Percentiles rank a stretch among this genome's conserved stretches.
These are phyloP conservation scores for Puffinus mauretanicus DNA, from an alignment of 2,113 vertebrate genomes.

Conservation along the genomic window DNA sequence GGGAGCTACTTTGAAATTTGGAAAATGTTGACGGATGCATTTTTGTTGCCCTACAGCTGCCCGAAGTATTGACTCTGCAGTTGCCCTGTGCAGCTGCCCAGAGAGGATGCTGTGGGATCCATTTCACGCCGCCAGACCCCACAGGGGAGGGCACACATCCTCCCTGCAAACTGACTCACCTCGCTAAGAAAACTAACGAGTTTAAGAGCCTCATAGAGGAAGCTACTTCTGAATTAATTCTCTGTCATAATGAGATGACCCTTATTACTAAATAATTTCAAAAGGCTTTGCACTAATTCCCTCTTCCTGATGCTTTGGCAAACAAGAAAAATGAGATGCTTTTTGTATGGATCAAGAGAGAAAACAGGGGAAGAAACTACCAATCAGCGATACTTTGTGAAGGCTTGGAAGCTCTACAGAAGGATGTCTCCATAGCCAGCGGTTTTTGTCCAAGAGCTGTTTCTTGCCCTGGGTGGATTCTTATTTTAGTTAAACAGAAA, in stretches of 20 bases:
- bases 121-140: neutral
- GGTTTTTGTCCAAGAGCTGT: neutral
- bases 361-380: neutral
- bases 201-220: neutral
- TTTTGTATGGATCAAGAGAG: neutral
- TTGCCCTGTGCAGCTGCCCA: neutral
- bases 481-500: neutral
- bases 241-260: neutral
- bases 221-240: neutral
- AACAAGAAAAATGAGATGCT: neutral
- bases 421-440: neutral
- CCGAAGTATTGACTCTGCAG: neutral
- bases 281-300: neutral
- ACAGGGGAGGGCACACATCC: neutral
- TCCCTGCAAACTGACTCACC: neutral
- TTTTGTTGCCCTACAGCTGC: neutral
- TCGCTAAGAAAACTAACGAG: neutral
- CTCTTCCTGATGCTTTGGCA: neutral
- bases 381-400: neutral
- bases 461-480: neutral
- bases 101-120: neutral
- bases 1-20: neutral
- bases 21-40: fast-evolving
- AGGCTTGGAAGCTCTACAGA: neutral
- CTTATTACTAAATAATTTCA: neutral